Evolutionary conservation across 2,888 invertebrate genomes (phyloP).

Genomic region (Caenorhabditis drosophilae): DNA sequence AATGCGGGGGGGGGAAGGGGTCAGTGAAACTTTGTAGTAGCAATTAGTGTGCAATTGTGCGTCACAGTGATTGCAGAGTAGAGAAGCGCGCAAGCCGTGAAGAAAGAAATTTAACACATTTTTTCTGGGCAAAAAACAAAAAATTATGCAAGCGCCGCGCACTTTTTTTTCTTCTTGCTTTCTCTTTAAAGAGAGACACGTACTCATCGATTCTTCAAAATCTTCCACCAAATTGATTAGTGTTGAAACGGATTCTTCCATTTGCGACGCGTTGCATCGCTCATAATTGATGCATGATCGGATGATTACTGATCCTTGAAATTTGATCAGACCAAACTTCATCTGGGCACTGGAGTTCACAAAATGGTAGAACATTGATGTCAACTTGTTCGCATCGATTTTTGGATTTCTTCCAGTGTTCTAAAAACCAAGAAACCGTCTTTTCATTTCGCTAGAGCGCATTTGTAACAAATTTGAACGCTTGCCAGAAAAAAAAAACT

Average conservation of each 20-base stretch:
- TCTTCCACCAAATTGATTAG: slow-evolving; percentile 33
- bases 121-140: too few relatives aligned
- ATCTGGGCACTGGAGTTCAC: slow-evolving; percentile 12
- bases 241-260: slow-evolving; percentile 40
- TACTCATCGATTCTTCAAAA: slow-evolving; percentile 33
- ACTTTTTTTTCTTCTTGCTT: not conserved
- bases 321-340: slow-evolving; percentile 32
- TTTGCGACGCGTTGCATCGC: slow-evolving; percentile 24
- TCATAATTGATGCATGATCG: slow-evolving; percentile 29
- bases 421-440: slow-evolving; percentile 4
- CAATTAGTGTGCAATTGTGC: too few relatives aligned
- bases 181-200: not conserved
- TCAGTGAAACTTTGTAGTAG: too few relatives aligned
- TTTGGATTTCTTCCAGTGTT: slow-evolving; percentile 9
- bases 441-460: too few relatives aligned
- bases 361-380: slow-evolving; percentile 31
- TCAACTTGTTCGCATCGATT: slow-evolving; percentile 15
- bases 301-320: slow-evolving; percentile 23
- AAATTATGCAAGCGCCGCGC: too few relatives aligned
- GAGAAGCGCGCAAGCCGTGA: too few relatives aligned
- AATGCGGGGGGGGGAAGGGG: too few relatives aligned
- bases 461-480: not conserved
- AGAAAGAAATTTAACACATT: too few relatives aligned
- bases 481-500: slow-evolving; percentile 4
- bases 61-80: too few relatives aligned